phyloP scores from a whole-genome alignment of 2,888 invertebrate species.

The Polymixis lichenea region DNA sequence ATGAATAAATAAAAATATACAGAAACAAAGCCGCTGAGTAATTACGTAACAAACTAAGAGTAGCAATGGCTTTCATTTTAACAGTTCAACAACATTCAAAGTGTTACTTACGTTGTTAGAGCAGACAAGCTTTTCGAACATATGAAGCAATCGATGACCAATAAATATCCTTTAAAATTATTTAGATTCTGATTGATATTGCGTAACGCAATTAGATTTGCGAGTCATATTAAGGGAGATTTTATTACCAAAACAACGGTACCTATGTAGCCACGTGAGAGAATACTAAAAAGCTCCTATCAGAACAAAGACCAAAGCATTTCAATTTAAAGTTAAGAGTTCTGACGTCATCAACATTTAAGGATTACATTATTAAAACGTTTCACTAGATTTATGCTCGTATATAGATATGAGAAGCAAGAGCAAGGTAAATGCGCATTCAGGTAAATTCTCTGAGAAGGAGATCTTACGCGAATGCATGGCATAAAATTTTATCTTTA shows the following conservation, averaged over 20 bases:
- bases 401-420: slow-evolving; percentile 44
- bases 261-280: not conserved
- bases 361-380: slow-evolving; percentile 44
- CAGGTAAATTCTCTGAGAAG: slow-evolving; percentile 35
- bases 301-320: slow-evolving; percentile 14
- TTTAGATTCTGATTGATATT: too few species aligned
- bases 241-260: not conserved
- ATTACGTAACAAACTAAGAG: too few species aligned
- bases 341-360: slow-evolving; percentile 43
- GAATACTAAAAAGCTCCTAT: slow-evolving; percentile 27
- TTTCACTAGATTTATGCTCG: slow-evolving; percentile 43
- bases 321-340: slow-evolving; percentile 36
- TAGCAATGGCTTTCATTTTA: too few species aligned
- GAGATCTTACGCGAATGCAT: slow-evolving; percentile 48
- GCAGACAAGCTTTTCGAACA: too few species aligned
- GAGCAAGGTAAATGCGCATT: slow-evolving; percentile 38
- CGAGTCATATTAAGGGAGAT: not conserved
- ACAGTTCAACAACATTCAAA: too few species aligned
- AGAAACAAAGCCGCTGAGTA: too few species aligned
- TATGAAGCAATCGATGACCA: too few species aligned
- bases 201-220: not conserved
- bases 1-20: too few species aligned
- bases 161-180: too few species aligned
- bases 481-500: slow-evolving; percentile 55
- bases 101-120: too few species aligned